phyloP scores from a whole-genome alignment of 2,888 invertebrate genomes.

The Noctua comes region DNA sequence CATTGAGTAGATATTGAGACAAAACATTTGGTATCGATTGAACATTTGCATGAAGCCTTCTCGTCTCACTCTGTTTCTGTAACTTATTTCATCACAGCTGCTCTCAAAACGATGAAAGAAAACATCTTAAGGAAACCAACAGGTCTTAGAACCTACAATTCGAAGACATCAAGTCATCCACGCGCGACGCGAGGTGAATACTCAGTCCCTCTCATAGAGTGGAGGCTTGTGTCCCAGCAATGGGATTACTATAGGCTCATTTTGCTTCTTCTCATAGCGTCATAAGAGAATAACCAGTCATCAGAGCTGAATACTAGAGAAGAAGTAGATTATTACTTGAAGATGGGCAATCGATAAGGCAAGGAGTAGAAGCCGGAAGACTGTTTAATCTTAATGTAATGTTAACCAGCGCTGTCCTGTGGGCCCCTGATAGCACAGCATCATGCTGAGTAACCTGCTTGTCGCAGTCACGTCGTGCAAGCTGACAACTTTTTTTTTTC shows the following conservation, averaged over 20 bases:
- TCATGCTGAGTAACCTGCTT: too few relatives aligned
- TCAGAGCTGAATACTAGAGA: background rate
- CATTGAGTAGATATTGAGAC: slow-evolving; percentile 27
- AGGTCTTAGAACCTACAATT: too few relatives aligned
- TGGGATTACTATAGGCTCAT: background rate
- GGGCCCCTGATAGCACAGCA: too few relatives aligned
- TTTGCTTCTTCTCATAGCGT: background rate
- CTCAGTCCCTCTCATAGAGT: background rate
- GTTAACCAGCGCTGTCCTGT: too few relatives aligned
- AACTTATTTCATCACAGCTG: background rate
- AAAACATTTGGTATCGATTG: slow-evolving; percentile 11
- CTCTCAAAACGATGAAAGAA: background rate
- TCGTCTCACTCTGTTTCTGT: background rate
- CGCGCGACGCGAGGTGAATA: background rate
- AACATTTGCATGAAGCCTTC: background rate
- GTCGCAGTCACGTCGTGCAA: too few relatives aligned
- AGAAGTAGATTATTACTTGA: background rate
- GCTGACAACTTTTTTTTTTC: too few relatives aligned
- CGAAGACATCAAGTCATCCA: background rate
- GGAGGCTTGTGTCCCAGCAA: background rate
- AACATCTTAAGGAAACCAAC: background rate
- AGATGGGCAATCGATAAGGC: too few relatives aligned
- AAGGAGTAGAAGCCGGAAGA: too few relatives aligned
- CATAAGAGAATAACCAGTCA: background rate
- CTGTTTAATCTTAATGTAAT: background rate